These are phyloP conservation scores for Epirrita christyi DNA, from an alignment of 2,888 invertebrate species.

Conservation along the genomic window DNA sequence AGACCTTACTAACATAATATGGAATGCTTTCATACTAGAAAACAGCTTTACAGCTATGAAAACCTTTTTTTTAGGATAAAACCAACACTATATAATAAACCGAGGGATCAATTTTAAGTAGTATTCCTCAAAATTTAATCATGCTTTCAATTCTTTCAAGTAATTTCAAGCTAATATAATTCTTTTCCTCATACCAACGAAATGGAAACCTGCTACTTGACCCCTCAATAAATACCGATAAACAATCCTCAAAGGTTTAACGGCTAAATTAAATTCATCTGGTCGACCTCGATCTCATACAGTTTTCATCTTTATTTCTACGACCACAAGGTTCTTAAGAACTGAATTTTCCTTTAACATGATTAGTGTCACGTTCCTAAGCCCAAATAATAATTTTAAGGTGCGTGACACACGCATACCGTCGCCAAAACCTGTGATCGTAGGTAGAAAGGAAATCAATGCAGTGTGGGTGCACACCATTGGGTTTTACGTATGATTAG, in stretches of 20 bases:
- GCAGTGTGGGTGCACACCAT: conserved; percentile 47
- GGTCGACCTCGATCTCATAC: not conserved
- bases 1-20: too few relatives aligned
- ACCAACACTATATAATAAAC: too few relatives aligned
- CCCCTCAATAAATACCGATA: conserved; percentile 29
- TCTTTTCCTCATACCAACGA: conserved; percentile 3
- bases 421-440: conserved; percentile 37
- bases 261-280: conserved; percentile 5
- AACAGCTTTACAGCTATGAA: too few relatives aligned
- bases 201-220: conserved; percentile 21
- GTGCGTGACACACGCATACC: conserved; percentile 67
- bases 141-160: conserved; percentile 8
- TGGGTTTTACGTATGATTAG: conserved; percentile 10
- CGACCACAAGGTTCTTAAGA: not conserved
- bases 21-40: too few relatives aligned
- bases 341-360: conserved; percentile 19
- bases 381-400: conserved; percentile 38
- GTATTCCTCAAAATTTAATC: too few relatives aligned
- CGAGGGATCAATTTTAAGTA: too few relatives aligned
- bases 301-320: conserved; percentile 14
- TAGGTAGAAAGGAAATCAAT: conserved; percentile 50
- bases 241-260: conserved; percentile 4
- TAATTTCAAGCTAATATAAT: conserved; percentile 5
- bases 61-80: too few relatives aligned
- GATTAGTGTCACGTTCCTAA: conserved; percentile 36